A percentile compares a stretch with the other conserved stretches of the same genome.
These are phyloP conservation scores for Sisyra nigra DNA, from an alignment of 2,888 invertebrate genomes.

Conservation along the genomic window DNA sequence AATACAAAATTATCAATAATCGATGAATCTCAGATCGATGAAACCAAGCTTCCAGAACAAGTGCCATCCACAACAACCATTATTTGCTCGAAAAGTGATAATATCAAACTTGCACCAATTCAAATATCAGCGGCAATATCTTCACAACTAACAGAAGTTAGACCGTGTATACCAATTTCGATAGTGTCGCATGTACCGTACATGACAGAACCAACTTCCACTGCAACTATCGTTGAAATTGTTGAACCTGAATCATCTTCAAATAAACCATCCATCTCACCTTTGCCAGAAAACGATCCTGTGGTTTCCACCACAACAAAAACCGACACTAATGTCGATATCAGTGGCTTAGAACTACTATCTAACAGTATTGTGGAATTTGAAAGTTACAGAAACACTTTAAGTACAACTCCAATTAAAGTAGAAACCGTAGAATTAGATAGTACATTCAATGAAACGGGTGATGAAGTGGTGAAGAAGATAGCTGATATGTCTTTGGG, in stretches of 20 bases:
- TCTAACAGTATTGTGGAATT: conserved; percentile 76
- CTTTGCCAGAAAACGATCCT: conserved; percentile 3
- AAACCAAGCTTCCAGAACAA: conserved; percentile 1
- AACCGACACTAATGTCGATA: conserved; percentile 34
- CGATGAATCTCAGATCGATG: not conserved
- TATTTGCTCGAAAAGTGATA: not conserved
- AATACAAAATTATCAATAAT: conserved; percentile 2
- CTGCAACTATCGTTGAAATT: conserved; percentile 1
- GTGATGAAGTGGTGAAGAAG: conserved; percentile 15
- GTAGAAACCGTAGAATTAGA: conserved; percentile 13
- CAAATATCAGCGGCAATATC: not conserved
- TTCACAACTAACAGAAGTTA: not conserved
- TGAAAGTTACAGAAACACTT: conserved; percentile 32
- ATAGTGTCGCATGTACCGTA: conserved; percentile 6
- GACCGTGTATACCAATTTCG: not conserved
- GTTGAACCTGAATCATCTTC: conserved; percentile 2
- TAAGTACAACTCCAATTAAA: conserved; percentile 19
- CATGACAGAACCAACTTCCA: conserved; percentile 5
- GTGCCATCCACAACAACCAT: conserved; percentile 3
- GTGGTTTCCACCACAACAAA: conserved; percentile 5
- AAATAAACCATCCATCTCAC: not conserved
- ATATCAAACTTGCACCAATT: not conserved
- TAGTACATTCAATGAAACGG: conserved; percentile 8
- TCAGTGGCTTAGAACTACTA: conserved; percentile 65
- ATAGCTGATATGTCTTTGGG: conserved; percentile 17